phyloP scores from a whole-genome alignment of 2,113 vertebrate species.

The Chaetodon auriga region DNA sequence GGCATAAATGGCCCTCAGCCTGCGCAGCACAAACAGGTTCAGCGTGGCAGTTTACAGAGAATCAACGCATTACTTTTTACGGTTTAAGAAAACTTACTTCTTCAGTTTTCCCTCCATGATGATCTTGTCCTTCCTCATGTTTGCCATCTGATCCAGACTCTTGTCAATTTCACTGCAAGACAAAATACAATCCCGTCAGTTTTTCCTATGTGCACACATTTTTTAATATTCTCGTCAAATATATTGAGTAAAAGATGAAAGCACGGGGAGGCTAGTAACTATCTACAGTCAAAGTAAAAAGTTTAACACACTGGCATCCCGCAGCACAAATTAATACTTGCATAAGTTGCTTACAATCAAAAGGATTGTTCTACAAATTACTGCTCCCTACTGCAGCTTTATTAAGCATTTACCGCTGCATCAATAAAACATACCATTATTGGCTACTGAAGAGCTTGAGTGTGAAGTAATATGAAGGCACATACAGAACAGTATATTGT shows the following conservation, averaged over 20 bases:
- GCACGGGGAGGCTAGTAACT: slow-evolving; percentile 12
- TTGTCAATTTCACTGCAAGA: slow-evolving; percentile 97
- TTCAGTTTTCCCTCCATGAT: slow-evolving; percentile 98
- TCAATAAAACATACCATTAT: slow-evolving; percentile 60
- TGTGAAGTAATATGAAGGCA: slow-evolving; percentile 32
- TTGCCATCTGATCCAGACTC: slow-evolving; percentile 98
- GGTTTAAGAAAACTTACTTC: slow-evolving; percentile 87
- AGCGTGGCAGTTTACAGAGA: neutral
- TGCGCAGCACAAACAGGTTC: slow-evolving; percentile 67
- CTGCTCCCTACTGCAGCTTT: slow-evolving; percentile 45
- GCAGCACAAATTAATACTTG: slow-evolving; percentile 46
- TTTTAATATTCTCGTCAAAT: slow-evolving; percentile 16
- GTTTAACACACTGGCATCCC: slow-evolving; percentile 37
- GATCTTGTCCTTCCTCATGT: slow-evolving; percentile 98
- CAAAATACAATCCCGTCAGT: slow-evolving; percentile 29
- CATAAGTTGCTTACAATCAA: slow-evolving; percentile 52
- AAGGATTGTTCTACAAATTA: slow-evolving; percentile 52
- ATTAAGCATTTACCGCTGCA: slow-evolving; percentile 51
- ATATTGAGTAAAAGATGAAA: slow-evolving; percentile 14
- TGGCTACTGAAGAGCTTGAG: slow-evolving; percentile 30
- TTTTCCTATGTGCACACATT: neutral
- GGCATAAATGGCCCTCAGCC: slow-evolving; percentile 93
- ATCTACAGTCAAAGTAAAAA: slow-evolving; percentile 27
- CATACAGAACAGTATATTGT: slow-evolving; percentile 1
- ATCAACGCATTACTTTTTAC: neutral